These are phyloP conservation scores for Anarsia innoxiella DNA, from an alignment of 2,888 invertebrate species.

Conservation along the genomic window DNA sequence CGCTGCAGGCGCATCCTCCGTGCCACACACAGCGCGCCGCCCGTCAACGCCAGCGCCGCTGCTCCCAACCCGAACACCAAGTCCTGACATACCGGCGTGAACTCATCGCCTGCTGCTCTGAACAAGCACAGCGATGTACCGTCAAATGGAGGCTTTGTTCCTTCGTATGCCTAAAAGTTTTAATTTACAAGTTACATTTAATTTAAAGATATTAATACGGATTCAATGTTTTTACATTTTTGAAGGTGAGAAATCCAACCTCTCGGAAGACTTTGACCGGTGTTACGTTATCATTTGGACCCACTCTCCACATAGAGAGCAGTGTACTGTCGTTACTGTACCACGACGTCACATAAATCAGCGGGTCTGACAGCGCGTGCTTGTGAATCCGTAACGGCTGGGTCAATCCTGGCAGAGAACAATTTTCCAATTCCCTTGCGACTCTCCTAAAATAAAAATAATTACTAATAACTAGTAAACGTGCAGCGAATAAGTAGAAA, in stretches of 20 bases:
- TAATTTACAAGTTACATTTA: too few relatives aligned
- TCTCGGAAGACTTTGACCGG: not conserved
- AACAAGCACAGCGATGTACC: too few relatives aligned
- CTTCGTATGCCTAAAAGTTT: too few relatives aligned
- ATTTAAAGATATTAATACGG: too few relatives aligned
- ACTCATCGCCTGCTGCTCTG: slow-evolving; percentile 41
- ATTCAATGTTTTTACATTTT: too few relatives aligned
- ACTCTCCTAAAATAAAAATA: slow-evolving; percentile 3
- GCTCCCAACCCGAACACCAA: slow-evolving; percentile 8
- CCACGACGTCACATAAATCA: slow-evolving; percentile 23
- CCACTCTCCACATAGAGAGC: slow-evolving; percentile 10
- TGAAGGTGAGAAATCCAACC: too few relatives aligned
- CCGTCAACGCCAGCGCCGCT: slow-evolving; percentile 64
- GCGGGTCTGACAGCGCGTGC: slow-evolving; percentile 5
- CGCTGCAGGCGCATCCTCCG: slow-evolving; percentile 68
- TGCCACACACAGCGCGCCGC: slow-evolving; percentile 73
- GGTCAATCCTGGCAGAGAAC: slow-evolving; percentile 9
- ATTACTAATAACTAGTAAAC: not conserved
- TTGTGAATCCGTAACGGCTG: not conserved
- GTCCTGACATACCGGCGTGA: slow-evolving; percentile 79
- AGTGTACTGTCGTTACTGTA: not conserved
- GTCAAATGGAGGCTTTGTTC: too few relatives aligned
- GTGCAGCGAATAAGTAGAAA: too few relatives aligned
- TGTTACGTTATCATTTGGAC: not conserved
- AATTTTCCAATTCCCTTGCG: not conserved